These are phyloP conservation scores for Illadopsis cleaveri DNA, from an alignment of 2,113 vertebrate genomes.

Conservation along the genomic window DNA sequence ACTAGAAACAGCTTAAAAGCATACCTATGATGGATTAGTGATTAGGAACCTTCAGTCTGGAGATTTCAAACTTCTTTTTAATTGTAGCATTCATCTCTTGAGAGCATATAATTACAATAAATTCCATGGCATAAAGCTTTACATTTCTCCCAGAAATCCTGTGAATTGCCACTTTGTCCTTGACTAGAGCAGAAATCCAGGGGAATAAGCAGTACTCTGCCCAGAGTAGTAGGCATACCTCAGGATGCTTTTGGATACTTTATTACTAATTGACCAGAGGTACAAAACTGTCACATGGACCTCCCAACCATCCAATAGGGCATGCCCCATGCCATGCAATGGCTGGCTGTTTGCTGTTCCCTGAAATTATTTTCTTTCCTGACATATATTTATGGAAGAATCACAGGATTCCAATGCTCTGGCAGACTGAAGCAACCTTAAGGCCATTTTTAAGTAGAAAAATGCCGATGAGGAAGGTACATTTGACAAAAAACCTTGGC, in stretches of 20 bases:
- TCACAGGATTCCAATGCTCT: not conserved
- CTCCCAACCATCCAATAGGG: not conserved
- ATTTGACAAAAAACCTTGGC: not conserved
- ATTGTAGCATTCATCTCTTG: not conserved
- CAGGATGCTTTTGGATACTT: not conserved
- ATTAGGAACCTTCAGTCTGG: not conserved
- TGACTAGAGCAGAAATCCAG: not conserved
- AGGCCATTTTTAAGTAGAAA: not conserved
- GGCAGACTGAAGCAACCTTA: not conserved
- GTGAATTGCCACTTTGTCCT: not conserved
- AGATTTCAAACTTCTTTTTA: not conserved
- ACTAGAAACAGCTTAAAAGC: not conserved
- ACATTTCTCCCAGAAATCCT: not conserved
- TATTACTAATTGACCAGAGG: not conserved
- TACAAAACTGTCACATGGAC: not conserved
- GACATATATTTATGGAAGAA: not conserved
- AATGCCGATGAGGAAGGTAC: not conserved
- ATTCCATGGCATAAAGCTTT: not conserved
- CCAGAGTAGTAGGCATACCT: not conserved
- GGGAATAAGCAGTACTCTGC: not conserved
- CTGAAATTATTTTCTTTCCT: not conserved
- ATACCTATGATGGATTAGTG: not conserved
- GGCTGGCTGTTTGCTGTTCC: not conserved
- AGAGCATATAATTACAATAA: not conserved
- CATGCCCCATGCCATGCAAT: not conserved